Evolutionary conservation across 1,140 invertebrate species (phyloP).

Genomic region (Sycophila sp.): DNA sequence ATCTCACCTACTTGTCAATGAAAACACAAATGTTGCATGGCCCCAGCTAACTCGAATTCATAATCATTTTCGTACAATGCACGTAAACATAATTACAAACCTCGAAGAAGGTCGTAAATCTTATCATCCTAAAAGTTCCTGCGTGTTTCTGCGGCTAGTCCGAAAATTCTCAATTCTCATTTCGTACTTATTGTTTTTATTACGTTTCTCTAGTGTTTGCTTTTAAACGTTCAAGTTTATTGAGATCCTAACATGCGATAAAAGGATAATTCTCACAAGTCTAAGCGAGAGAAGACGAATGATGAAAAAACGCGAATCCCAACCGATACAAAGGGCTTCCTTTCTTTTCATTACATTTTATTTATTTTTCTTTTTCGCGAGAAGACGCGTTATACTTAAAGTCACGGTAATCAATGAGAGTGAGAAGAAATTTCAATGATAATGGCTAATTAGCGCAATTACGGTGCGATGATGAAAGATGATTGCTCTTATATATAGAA

Average conservation of each 20-base stretch:
- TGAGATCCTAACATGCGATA: background rate
- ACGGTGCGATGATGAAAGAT: too few species aligned
- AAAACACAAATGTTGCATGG: too few species aligned
- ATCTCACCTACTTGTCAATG: background rate
- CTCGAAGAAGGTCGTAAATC: too few species aligned
- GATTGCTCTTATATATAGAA: too few species aligned
- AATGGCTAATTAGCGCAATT: constrained; percentile 21
- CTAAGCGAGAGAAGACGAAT: constrained; percentile 25
- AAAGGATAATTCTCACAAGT: constrained; percentile 18
- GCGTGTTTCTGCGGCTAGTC: constrained; percentile 3
- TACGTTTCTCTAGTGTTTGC: background rate
- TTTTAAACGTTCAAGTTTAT: background rate
- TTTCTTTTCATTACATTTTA: background rate
- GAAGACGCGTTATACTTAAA: constrained; percentile 27
- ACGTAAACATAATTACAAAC: too few species aligned
- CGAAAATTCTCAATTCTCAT: constrained; percentile 16
- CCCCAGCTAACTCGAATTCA: constrained; percentile 7
- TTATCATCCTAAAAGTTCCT: constrained; percentile 1
- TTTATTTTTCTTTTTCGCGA: constrained; percentile 12
- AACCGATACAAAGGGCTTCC: constrained; percentile 41
- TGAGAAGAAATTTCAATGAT: constrained; percentile 29
- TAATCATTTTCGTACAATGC: background rate
- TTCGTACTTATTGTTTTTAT: background rate
- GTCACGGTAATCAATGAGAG: constrained; percentile 14
- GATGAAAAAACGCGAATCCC: constrained; percentile 41